Evolutionary conservation across 2,797 vertebrate genomes (phyloP).

Genomic region (Smutsia gigantea): DNA sequence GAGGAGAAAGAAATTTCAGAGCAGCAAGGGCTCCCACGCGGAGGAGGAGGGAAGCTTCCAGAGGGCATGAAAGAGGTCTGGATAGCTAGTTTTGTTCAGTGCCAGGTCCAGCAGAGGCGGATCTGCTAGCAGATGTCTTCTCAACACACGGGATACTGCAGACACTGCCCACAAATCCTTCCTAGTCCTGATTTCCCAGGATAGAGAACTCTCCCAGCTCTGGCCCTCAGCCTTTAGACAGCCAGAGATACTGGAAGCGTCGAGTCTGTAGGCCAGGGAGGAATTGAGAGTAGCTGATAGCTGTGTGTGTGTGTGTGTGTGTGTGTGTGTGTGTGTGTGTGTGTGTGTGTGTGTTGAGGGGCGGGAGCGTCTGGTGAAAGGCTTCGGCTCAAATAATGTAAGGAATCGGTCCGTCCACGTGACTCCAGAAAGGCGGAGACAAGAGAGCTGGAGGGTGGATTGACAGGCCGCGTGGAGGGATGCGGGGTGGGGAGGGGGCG

Average conservation of each 20-base stretch:
- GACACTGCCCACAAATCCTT: neutral
- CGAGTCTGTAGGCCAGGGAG: neutral
- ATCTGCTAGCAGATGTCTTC: neutral
- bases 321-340: neutral
- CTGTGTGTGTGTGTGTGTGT: neutral
- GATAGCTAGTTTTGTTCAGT: neutral
- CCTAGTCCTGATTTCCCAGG: slow-evolving; percentile 52
- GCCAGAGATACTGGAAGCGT: neutral
- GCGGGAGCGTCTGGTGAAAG: neutral
- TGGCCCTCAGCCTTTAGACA: neutral
- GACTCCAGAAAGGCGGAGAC: slow-evolving; percentile 75
- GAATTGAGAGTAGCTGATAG: neutral
- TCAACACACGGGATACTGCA: neutral
- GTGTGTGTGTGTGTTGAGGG: neutral
- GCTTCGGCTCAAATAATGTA: slow-evolving; percentile 51
- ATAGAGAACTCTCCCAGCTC: neutral
- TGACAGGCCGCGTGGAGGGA: slow-evolving; percentile 33
- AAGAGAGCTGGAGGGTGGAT: slow-evolving; percentile 30
- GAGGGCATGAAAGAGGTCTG: neutral
- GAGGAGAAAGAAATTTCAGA: neutral
- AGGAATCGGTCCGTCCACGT: slow-evolving; percentile 75
- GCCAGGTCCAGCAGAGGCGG: neutral
- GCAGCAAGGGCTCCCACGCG: neutral
- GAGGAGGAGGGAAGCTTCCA: neutral
- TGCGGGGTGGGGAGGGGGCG: neutral